Base-by-base conservation (phyloP, 2,888 invertebrate genomes). In the Nomada hirtipes region DNA sequence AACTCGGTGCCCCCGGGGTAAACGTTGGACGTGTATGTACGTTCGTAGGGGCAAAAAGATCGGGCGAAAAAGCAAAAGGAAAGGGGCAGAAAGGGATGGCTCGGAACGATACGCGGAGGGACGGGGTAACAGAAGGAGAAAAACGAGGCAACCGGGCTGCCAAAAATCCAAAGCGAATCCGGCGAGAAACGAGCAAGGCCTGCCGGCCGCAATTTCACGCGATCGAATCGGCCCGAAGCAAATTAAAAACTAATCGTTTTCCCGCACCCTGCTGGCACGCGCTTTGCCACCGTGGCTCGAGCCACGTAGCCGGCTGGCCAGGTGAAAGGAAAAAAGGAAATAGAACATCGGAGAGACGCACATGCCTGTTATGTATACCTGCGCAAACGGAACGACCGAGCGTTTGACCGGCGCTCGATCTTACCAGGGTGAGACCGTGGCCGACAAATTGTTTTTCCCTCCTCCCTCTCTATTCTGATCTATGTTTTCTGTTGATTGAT, bases 211-310 rank as follows among this genome's bases (percentile, higher is more conserved):
- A 91, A 91, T 91, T 91, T 91, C 91, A 91, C 91, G 91, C 90
- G 89, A 90, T 90, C 89, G 87, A 88, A 86, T 88, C 84, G 85
- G 80, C 74, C 88, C 85, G 89, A 70, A 83, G 68, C 89, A 90
- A 91, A 91, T 91, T 91, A 91, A 91, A 91, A 91, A 90, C 90
- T 91, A 91, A 91, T 91, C 90, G 91, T 87, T 91, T 91, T 89
- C 78, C 89, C 87, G 83, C 83, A 76, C 79, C 88, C 88, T 80
- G 82, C 84, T 85, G 88, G 88, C 88, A 86, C 88, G 81, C 88
- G 88, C 86, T 83, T 78, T 75, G 29, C 74, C 79, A 44, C 59
- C 81, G 76, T 83, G 79, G 75, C 79, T 84, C 78, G 81, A 77
- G 85, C 76, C 84, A 73, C 76, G 63, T 73, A 74, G 64, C 53